These are phyloP conservation scores for Diaperis boleti DNA, from an alignment of 2,888 invertebrate species.

Conservation along the genomic window DNA sequence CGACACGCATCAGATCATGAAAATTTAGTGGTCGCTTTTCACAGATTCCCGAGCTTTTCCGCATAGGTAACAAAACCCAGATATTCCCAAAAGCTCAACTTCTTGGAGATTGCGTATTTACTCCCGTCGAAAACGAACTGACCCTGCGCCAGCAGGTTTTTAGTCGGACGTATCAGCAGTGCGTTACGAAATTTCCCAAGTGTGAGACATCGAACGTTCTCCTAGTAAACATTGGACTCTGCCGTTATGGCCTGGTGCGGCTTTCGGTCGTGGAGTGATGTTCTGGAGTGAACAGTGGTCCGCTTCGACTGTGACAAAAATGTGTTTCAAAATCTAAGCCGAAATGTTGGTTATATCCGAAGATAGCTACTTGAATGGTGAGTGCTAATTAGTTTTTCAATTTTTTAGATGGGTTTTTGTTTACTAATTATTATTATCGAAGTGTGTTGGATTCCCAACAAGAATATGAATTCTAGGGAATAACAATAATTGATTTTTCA, in stretches of 20 bases:
- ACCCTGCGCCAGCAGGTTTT: slow-evolving; percentile 25
- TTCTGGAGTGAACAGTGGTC: neutral
- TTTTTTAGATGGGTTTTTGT: neutral
- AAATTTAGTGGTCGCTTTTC: too few species aligned
- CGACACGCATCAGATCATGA: too few species aligned
- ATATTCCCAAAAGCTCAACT: neutral
- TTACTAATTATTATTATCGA: neutral
- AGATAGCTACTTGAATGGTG: slow-evolving; percentile 32
- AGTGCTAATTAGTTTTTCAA: slow-evolving; percentile 13
- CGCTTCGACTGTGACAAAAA: slow-evolving; percentile 1
- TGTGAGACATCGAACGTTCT: slow-evolving; percentile 6
- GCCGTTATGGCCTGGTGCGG: neutral
- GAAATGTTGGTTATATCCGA: slow-evolving; percentile 38
- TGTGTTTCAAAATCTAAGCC: slow-evolving; percentile 3
- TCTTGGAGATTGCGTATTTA: neutral
- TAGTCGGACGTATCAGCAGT: slow-evolving; percentile 31
- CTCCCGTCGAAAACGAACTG: neutral
- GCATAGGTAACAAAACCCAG: too few species aligned
- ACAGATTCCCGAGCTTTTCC: too few species aligned
- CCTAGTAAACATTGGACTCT: slow-evolving; percentile 27
- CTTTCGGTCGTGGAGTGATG: slow-evolving; percentile 11
- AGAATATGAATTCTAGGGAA: too few species aligned
- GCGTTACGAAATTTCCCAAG: slow-evolving; percentile 32
- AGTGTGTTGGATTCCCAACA: too few species aligned
- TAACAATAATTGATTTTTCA: slow-evolving; percentile 40